Evolutionary conservation across 2,888 invertebrate genomes (phyloP).

Genomic region (Clusia tigrina): DNA sequence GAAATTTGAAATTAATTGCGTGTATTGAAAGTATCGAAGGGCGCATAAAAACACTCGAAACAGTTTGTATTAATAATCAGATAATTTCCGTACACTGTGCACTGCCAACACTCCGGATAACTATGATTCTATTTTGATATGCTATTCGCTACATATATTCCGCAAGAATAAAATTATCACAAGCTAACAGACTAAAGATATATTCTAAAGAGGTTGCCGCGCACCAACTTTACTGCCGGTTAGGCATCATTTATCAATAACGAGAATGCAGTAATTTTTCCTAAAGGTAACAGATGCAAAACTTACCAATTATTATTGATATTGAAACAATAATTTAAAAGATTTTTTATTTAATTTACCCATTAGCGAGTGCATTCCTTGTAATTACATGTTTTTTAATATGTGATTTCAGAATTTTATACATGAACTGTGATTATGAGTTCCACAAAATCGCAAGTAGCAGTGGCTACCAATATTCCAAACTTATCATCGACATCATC

Average conservation of each 20-base stretch:
- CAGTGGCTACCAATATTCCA: constrained; percentile 63
- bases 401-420: constrained; percentile 50
- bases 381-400: constrained; percentile 16
- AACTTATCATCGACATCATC: constrained; percentile 51
- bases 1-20: no score
- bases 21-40: constrained; percentile 5
- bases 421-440: constrained; percentile 64
- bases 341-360: not conserved
- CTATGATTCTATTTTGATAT: constrained; percentile 45
- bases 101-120: constrained; percentile 53
- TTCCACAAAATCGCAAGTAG: constrained; percentile 65
- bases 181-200: not conserved
- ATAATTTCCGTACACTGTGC: constrained; percentile 46
- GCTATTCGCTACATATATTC: constrained; percentile 1
- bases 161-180: constrained; percentile 24
- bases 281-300: constrained; percentile 9
- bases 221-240: not conserved
- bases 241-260: not conserved
- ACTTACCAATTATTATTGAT: constrained; percentile 39
- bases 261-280: constrained; percentile 5
- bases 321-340: constrained; percentile 41
- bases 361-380: not conserved
- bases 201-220: not conserved
- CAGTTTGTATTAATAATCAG: constrained; percentile 24
- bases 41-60: constrained; percentile 34